A percentile compares a stretch with the other conserved stretches of the same genome.
Conservation (phyloP, 2,113 vertebrate species). For the Dasyprocta punctata region DNA sequence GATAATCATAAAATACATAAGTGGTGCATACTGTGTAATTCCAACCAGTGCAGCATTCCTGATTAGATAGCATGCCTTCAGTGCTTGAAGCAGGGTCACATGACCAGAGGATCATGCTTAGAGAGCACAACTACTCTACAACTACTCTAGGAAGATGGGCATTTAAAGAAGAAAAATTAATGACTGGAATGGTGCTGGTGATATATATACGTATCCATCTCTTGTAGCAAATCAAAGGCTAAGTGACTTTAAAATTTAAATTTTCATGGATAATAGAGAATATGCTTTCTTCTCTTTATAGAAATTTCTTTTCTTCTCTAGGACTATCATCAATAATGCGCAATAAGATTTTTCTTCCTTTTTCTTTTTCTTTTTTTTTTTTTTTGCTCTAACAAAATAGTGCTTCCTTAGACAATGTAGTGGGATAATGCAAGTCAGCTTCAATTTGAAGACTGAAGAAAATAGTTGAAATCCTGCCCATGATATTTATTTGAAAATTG, state of each 20-base stretch:
- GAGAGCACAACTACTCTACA: too few relatives aligned
- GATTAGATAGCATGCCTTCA: too few relatives aligned
- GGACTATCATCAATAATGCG: background rate
- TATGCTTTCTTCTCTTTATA: too few relatives aligned
- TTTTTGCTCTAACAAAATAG: background rate
- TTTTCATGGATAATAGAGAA: background rate
- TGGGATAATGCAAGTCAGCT: background rate
- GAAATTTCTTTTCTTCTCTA: background rate
- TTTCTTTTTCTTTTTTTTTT: background rate
- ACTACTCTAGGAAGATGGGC: background rate
- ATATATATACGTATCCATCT: too few relatives aligned
- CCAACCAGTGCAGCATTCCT: background rate
- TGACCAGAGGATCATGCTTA: accelerated
- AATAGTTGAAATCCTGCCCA: background rate
- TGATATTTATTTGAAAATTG: background rate
- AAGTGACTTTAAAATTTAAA: background rate
- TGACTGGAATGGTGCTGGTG: accelerated
- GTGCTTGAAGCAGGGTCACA: background rate
- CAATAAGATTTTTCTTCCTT: background rate
- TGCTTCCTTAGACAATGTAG: background rate
- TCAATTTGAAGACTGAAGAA: background rate
- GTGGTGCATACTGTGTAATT: background rate
- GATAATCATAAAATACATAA: background rate
- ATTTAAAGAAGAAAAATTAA: background rate
- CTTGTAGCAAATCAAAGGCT: background rate